phyloP scores from a whole-genome alignment of 2,797 vertebrate species.

The Cossypha niveicapilla region DNA sequence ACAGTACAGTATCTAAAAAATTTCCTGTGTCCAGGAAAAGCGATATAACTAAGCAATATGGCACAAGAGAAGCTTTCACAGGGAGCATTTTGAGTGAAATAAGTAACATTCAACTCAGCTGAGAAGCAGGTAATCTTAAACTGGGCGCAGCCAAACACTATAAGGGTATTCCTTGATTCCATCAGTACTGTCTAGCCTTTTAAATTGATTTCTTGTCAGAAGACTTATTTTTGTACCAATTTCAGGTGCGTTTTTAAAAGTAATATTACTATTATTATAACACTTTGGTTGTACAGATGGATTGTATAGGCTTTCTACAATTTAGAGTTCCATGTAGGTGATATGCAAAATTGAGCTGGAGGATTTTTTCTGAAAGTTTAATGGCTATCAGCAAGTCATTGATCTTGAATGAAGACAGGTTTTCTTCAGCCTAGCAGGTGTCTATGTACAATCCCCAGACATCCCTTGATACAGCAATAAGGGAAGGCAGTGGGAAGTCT shows the following conservation, averaged over 20 bases:
- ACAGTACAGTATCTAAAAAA: not conserved
- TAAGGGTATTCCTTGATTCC: not conserved
- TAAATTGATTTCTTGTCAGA: not conserved
- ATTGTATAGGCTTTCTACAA: not conserved
- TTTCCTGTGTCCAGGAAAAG: not conserved
- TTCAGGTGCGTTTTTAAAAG: not conserved
- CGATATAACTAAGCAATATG: not conserved
- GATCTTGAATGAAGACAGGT: not conserved
- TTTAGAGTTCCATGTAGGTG: not conserved
- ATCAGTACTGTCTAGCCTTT: not conserved
- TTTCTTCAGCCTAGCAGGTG: not conserved
- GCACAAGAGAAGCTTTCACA: not conserved
- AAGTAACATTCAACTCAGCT: not conserved
- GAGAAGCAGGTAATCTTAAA: not conserved
- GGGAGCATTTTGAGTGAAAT: not conserved
- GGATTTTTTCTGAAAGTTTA: not conserved
- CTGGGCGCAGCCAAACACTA: not conserved
- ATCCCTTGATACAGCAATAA: not conserved
- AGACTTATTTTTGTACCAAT: not conserved
- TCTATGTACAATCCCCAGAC: fast-evolving
- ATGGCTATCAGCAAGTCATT: not conserved
- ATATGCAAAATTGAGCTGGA: not conserved
- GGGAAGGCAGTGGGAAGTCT: not conserved
- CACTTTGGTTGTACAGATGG: not conserved
- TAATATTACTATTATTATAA: not conserved